Conservation (phyloP, 2,113 vertebrate species). For the Coracopsis vasa region DNA sequence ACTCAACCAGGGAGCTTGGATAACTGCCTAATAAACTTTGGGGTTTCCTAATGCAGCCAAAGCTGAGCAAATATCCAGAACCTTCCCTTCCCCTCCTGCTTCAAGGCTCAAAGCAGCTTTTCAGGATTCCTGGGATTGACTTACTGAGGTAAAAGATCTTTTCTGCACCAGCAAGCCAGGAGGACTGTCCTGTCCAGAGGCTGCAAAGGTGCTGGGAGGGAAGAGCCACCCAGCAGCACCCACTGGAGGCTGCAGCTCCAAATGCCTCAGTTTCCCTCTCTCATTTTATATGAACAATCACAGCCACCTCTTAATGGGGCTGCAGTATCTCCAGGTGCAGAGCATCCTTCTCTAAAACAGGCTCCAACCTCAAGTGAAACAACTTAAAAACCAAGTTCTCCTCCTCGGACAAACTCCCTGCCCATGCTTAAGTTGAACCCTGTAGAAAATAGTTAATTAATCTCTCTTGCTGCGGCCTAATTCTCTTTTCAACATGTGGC, state of each 20-base stretch:
- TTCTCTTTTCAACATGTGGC: constrained; percentile 79
- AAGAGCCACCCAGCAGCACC: background rate
- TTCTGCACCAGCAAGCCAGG: fast-evolving
- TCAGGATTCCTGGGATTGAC: background rate
- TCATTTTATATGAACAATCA: fast-evolving
- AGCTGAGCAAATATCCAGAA: background rate
- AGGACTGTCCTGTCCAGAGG: no score
- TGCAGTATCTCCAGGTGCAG: fast-evolving
- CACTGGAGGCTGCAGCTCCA: fast-evolving
- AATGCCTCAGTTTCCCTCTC: background rate
- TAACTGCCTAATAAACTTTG: background rate
- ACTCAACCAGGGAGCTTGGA: background rate
- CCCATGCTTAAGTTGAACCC: constrained; percentile 17
- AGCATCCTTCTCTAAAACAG: background rate
- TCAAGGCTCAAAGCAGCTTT: background rate
- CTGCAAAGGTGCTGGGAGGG: background rate
- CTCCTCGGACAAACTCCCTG: background rate
- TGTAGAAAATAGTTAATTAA: constrained; percentile 74
- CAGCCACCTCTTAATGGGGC: background rate
- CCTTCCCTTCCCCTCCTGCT: background rate
- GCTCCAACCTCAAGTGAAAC: background rate
- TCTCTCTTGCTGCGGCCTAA: constrained; percentile 71
- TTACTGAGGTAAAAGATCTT: fast-evolving
- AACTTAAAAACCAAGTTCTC: background rate
- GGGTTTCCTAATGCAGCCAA: background rate